Conservation (phyloP, 2,888 invertebrate genomes). For the Nebria brevicollis region DNA sequence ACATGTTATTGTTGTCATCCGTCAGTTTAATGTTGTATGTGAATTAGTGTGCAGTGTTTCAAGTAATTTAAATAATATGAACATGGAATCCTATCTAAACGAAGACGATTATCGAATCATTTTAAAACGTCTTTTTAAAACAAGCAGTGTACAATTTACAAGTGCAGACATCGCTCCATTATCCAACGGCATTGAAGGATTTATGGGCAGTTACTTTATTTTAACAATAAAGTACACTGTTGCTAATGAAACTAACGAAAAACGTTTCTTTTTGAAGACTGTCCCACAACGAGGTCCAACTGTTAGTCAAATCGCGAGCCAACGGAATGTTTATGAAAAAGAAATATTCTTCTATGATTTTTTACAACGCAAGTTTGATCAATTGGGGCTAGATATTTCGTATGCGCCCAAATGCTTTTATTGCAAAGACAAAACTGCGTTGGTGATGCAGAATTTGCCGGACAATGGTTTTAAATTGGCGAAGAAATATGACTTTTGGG, state of each 20-base stretch:
- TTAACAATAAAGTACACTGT: constrained; percentile 47
- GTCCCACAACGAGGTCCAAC: not conserved
- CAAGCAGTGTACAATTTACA: constrained; percentile 29
- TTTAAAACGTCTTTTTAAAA: constrained; percentile 12
- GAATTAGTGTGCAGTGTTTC: not conserved
- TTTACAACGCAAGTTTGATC: constrained; percentile 50
- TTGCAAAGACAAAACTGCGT: constrained; percentile 51
- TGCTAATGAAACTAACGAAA: not conserved
- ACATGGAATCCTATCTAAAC: not conserved
- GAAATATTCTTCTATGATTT: constrained; percentile 55
- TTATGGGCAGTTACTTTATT: constrained; percentile 50
- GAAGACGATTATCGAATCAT: constrained; percentile 48
- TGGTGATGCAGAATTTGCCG: constrained; percentile 55
- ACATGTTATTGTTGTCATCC: not conserved
- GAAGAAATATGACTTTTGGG: constrained; percentile 60
- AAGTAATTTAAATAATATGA: not conserved
- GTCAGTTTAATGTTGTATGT: not conserved
- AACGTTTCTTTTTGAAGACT: constrained; percentile 14
- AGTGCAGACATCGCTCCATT: constrained; percentile 47
- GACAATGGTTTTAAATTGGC: constrained; percentile 49
- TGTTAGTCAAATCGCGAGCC: not conserved
- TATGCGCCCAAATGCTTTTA: constrained; percentile 54
- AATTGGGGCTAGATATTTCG: constrained; percentile 50
- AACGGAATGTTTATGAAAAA: constrained; percentile 53
- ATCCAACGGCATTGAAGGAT: constrained; percentile 48